A percentile compares a stretch with the other conserved stretches of the same genome.
Evolutionary conservation across 2,888 invertebrate species (phyloP).

Genomic region (Drosophila birchii): DNA sequence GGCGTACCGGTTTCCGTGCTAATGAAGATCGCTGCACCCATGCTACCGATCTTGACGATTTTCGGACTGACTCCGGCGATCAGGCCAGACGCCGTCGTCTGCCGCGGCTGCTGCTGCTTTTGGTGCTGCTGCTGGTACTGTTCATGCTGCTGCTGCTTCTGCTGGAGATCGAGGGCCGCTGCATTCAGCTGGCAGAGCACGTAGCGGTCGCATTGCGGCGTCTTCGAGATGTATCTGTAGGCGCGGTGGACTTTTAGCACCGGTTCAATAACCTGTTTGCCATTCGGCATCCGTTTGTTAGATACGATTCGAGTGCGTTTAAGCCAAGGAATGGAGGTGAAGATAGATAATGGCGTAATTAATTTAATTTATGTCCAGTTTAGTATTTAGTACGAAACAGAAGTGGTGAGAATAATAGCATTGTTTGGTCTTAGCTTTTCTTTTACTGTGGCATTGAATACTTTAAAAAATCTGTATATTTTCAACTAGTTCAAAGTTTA

Average conservation of each 20-base stretch:
- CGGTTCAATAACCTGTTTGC: constrained; percentile 89
- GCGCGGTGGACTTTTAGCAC: constrained; percentile 92
- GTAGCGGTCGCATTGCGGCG: constrained; percentile 91
- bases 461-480: too few relatives aligned
- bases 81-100: constrained; percentile 84
- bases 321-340: constrained; percentile 51
- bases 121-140: constrained; percentile 76
- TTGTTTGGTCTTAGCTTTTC: too few relatives aligned
- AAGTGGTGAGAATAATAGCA: constrained; percentile 6
- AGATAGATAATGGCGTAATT: constrained; percentile 69
- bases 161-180: constrained; percentile 85
- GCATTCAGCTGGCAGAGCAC: constrained; percentile 92
- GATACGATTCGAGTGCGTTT: constrained; percentile 40
- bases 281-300: constrained; percentile 47
- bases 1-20: constrained; percentile 90
- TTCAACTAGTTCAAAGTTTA: not conserved
- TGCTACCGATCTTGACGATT: constrained; percentile 90
- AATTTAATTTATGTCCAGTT: constrained; percentile 65
- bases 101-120: constrained; percentile 60
- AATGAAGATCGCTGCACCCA: constrained; percentile 91
- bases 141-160: constrained; percentile 73
- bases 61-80: constrained; percentile 89
- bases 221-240: constrained; percentile 89
- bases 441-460: not conserved
- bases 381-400: constrained; percentile 8